These are phyloP conservation scores for Pachycephus smyrnensis DNA, from an alignment of 2,888 invertebrate species.

Conservation along the genomic window DNA sequence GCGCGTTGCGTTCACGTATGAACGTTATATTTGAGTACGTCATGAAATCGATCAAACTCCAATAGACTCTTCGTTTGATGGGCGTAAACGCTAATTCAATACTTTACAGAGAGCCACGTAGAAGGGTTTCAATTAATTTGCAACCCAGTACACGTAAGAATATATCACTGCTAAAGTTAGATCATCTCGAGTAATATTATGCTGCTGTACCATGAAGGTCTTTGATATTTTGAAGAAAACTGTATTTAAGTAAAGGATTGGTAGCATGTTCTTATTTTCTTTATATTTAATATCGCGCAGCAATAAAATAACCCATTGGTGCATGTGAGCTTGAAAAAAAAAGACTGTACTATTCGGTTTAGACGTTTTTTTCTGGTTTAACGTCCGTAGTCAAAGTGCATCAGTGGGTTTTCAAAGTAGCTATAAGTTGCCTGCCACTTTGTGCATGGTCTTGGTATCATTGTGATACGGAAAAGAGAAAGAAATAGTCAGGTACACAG, in stretches of 20 bases:
- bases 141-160: background rate
- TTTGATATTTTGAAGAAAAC: background rate
- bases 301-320: background rate
- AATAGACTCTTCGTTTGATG: background rate
- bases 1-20: too few species aligned
- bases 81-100: background rate
- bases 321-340: background rate
- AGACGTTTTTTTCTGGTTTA: background rate
- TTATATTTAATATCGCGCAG: background rate
- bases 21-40: background rate
- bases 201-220: background rate
- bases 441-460: slow-evolving; percentile 42
- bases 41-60: background rate
- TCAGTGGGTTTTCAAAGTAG: background rate
- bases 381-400: background rate
- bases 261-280: background rate
- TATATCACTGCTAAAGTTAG: background rate
- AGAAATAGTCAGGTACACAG: slow-evolving; percentile 23
- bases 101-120: background rate
- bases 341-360: background rate
- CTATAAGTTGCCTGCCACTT: slow-evolving; percentile 40
- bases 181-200: background rate
- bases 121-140: background rate
- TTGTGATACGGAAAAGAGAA: slow-evolving; percentile 3
- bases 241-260: background rate